Evolutionary conservation across 2,797 vertebrate genomes (phyloP).

Genomic region (Leptodactylus fallax): DNA sequence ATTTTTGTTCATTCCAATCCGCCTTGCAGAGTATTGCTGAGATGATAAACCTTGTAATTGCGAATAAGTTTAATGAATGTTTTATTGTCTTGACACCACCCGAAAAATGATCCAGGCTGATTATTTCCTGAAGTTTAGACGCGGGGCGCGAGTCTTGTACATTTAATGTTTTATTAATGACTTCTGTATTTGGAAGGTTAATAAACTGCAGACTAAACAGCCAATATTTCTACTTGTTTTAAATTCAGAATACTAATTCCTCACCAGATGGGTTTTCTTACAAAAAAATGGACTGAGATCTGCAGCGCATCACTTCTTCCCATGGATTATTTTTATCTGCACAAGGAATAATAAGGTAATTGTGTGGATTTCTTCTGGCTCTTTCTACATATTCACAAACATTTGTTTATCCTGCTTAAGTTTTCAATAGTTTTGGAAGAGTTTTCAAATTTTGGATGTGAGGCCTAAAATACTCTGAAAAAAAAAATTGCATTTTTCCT

Average conservation of each 20-base stretch:
- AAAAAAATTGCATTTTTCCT: too few species aligned
- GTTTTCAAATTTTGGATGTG: neutral
- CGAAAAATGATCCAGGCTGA: neutral
- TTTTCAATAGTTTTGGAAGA: neutral
- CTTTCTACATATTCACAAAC: neutral
- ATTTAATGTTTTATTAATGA: constrained; percentile 31
- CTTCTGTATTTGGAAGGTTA: constrained; percentile 37
- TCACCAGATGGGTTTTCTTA: constrained; percentile 2
- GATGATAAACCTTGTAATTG: constrained; percentile 16
- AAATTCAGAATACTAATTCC: constrained; percentile 28
- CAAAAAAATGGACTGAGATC: neutral
- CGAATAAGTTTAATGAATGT: constrained; percentile 14
- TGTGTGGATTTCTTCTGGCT: neutral
- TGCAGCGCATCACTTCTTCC: neutral
- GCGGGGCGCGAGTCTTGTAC: neutral
- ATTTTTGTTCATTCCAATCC: neutral
- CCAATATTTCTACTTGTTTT: constrained; percentile 1
- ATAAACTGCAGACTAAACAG: constrained; percentile 40
- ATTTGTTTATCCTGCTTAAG: neutral
- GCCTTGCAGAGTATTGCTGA: neutral
- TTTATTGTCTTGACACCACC: constrained; percentile 10
- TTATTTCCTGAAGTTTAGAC: constrained; percentile 8
- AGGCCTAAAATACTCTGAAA: too few species aligned
- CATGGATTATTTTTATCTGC: neutral
- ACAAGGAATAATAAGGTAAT: neutral